phyloP scores from a whole-genome alignment of 2,113 vertebrate genomes.

The Blennius ocellaris region DNA sequence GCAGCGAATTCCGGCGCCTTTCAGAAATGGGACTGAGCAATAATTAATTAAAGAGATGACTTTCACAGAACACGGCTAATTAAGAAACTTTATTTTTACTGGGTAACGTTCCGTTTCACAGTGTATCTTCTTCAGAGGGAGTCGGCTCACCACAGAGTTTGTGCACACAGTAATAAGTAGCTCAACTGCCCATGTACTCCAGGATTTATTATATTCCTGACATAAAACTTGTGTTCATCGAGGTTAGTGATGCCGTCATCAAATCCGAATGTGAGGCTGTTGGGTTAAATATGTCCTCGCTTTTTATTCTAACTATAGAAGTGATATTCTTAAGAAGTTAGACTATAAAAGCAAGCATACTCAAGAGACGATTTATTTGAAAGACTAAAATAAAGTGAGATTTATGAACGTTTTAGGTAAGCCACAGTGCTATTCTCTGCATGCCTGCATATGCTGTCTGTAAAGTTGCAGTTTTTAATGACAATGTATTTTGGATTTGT shows the following conservation, averaged over 20 bases:
- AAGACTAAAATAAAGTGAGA: not conserved
- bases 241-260: constrained; percentile 20
- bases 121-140: constrained; percentile 20
- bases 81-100: constrained; percentile 44
- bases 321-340: not conserved
- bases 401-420: no score
- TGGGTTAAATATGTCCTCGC: constrained; percentile 3
- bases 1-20: constrained; percentile 10
- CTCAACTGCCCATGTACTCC: constrained; percentile 20
- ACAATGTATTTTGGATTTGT: constrained; percentile 9
- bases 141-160: constrained; percentile 10
- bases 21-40: constrained; percentile 37
- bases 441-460: no score
- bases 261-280: not conserved
- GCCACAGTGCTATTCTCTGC: no score
- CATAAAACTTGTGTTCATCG: constrained; percentile 4
- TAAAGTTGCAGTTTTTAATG: no score
- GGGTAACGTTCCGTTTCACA: constrained; percentile 18
- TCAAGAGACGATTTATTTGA: not conserved
- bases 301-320: not conserved
- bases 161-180: constrained; percentile 17
- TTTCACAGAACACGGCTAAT: constrained; percentile 46
- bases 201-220: constrained; percentile 15
- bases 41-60: constrained; percentile 46
- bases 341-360: not conserved